These are phyloP conservation scores for Neotoxoptera formosana DNA, from an alignment of 1,140 invertebrate species.

Conservation along the genomic window DNA sequence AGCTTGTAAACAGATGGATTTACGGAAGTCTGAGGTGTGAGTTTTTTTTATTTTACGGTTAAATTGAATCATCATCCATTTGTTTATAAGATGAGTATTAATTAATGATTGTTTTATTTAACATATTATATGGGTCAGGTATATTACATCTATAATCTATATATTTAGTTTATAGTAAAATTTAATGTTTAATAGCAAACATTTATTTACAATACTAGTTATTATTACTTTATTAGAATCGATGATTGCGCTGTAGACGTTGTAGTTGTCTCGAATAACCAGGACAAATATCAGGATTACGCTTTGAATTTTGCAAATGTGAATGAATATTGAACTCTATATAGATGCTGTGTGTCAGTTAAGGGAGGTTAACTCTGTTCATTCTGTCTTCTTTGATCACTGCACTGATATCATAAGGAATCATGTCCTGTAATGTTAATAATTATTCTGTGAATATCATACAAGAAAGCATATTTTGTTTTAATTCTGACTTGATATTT, in stretches of 20 bases:
- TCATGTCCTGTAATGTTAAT: too few relatives aligned
- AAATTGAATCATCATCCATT: too few relatives aligned
- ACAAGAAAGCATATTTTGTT: too few relatives aligned
- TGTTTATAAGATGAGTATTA: not conserved
- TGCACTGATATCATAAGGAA: not conserved
- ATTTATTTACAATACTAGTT: not conserved
- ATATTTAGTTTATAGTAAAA: not conserved
- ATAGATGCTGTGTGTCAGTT: slow-evolving; percentile 89
- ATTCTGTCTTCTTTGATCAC: not conserved
- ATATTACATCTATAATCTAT: too few relatives aligned
- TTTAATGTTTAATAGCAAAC: not conserved
- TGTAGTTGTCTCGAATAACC: slow-evolving; percentile 66
- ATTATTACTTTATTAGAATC: slow-evolving; percentile 70
- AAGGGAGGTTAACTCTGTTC: slow-evolving; percentile 84
- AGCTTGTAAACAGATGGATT: too few relatives aligned
- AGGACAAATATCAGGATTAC: slow-evolving; percentile 70
- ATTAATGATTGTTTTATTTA: not conserved
- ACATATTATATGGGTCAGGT: not conserved
- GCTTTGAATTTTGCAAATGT: slow-evolving; percentile 84
- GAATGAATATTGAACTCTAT: slow-evolving; percentile 82
- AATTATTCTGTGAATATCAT: not conserved
- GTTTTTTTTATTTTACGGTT: too few relatives aligned
- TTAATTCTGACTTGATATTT: not conserved
- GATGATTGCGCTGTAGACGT: not conserved
- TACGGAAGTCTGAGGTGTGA: too few relatives aligned